These are phyloP conservation scores for Mycogona germanica DNA, from an alignment of 2,888 invertebrate species.

Conservation along the genomic window DNA sequence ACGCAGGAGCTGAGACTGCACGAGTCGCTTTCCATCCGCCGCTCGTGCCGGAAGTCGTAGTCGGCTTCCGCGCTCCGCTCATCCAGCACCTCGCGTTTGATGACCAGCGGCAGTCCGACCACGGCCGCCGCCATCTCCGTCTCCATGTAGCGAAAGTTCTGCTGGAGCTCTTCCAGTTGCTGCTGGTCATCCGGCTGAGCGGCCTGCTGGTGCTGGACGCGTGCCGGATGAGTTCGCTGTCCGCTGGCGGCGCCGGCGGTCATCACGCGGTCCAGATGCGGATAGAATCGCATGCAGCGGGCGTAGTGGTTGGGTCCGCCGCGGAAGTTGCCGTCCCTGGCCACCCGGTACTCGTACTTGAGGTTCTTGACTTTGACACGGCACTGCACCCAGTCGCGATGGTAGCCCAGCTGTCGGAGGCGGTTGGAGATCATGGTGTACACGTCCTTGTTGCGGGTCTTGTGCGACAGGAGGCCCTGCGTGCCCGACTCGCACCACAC, in stretches of 20 bases:
- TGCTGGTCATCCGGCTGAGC: not conserved
- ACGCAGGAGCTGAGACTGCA: too few species aligned
- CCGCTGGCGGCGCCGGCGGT: too few species aligned
- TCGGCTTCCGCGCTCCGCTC: too few species aligned
- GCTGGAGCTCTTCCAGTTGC: too few species aligned
- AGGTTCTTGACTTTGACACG: slow-evolving; percentile 3
- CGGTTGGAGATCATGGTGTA: not conserved
- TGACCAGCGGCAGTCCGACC: too few species aligned
- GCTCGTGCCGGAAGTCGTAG: too few species aligned
- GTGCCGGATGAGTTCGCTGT: too few species aligned
- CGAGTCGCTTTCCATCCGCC: too few species aligned
- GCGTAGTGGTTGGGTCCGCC: not conserved
- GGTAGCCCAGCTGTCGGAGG: not conserved
- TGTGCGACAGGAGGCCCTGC: not conserved
- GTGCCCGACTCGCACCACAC: not conserved
- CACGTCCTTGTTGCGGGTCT: not conserved
- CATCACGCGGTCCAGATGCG: not conserved
- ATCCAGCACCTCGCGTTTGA: too few species aligned
- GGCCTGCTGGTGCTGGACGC: too few species aligned
- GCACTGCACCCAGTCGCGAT: not conserved
- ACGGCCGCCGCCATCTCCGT: too few species aligned
- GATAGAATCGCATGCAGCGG: not conserved
- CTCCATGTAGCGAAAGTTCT: too few species aligned
- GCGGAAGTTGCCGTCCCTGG: not conserved
- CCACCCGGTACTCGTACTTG: not conserved